Evolutionary conservation across 2,888 invertebrate species (phyloP).

Genomic region (Cylindroiulus punctatus): DNA sequence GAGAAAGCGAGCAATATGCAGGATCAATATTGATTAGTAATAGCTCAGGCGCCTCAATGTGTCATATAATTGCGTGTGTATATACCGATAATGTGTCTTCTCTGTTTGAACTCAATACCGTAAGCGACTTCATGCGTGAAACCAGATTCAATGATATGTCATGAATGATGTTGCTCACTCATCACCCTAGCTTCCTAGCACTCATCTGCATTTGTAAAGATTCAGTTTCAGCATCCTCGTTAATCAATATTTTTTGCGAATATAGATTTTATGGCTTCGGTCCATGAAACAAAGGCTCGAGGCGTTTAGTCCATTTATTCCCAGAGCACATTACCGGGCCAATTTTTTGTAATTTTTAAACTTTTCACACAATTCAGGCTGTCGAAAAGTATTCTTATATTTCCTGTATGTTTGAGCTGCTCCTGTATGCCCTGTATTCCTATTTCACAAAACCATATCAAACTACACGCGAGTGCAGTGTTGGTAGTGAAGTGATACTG

Average conservation of each 20-base stretch:
- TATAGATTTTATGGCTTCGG: not conserved
- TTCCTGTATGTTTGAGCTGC: no score
- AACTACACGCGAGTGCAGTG: no score
- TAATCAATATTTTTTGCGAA: slow-evolving; percentile 1
- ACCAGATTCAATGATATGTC: slow-evolving; percentile 1
- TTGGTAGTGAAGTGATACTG: no score
- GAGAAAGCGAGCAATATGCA: not conserved
- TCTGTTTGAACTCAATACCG: not conserved
- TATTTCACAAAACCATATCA: no score
- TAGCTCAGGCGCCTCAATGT: not conserved
- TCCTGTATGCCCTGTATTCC: no score
- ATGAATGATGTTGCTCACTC: slow-evolving; percentile 23
- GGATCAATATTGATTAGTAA: not conserved
- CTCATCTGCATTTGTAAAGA: slow-evolving; percentile 42
- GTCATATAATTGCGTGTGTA: not conserved
- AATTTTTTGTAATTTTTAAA: no score
- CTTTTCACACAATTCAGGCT: no score
- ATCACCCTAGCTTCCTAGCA: slow-evolving; percentile 10
- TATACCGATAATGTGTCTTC: not conserved
- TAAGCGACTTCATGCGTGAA: not conserved
- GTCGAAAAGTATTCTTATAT: no score
- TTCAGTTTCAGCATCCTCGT: slow-evolving; percentile 12
- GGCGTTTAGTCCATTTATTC: not conserved
- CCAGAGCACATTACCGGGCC: not conserved
- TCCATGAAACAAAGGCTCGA: not conserved